phyloP scores from a whole-genome alignment of 2,888 invertebrate genomes.

The Aleiodes alternator region DNA sequence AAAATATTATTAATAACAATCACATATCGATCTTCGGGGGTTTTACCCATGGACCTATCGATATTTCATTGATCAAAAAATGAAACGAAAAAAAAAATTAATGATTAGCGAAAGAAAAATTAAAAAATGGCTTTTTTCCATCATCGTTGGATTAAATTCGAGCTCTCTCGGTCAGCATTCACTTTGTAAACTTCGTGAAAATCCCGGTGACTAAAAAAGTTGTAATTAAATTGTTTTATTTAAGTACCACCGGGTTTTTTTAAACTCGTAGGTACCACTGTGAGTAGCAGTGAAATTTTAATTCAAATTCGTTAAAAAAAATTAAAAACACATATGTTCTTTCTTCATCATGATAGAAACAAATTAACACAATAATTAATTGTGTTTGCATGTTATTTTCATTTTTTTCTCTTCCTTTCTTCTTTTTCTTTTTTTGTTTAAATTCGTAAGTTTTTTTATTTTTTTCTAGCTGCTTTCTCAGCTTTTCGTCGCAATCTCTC shows the following conservation, averaged over 20 bases:
- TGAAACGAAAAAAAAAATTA: constrained; percentile 12
- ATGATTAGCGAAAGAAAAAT: neutral
- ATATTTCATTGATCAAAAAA: constrained; percentile 2
- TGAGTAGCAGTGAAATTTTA: constrained; percentile 56
- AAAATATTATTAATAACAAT: constrained; percentile 52
- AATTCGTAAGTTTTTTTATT: constrained; percentile 58
- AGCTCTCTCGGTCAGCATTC: constrained; percentile 9
- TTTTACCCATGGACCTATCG: neutral
- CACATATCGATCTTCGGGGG: constrained; percentile 42
- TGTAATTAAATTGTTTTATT: constrained; percentile 7
- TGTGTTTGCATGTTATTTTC: constrained; percentile 34
- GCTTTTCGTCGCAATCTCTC: constrained; percentile 92
- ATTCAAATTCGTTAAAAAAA: constrained; percentile 27
- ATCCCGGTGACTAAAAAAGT: neutral
- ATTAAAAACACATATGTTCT: constrained; percentile 12
- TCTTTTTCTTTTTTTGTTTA: constrained; percentile 10
- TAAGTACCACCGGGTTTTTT: constrained; percentile 27
- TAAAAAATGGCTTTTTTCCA: neutral
- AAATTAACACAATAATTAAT: constrained; percentile 38
- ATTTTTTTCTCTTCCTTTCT: constrained; percentile 14
- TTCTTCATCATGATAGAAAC: constrained; percentile 13
- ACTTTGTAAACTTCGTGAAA: neutral
- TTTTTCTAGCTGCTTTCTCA: constrained; percentile 85
- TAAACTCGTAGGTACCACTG: constrained; percentile 55
- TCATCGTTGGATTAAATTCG: constrained; percentile 19